Conservation (phyloP, 2,797 vertebrate genomes). For the Danio albolineatus region DNA sequence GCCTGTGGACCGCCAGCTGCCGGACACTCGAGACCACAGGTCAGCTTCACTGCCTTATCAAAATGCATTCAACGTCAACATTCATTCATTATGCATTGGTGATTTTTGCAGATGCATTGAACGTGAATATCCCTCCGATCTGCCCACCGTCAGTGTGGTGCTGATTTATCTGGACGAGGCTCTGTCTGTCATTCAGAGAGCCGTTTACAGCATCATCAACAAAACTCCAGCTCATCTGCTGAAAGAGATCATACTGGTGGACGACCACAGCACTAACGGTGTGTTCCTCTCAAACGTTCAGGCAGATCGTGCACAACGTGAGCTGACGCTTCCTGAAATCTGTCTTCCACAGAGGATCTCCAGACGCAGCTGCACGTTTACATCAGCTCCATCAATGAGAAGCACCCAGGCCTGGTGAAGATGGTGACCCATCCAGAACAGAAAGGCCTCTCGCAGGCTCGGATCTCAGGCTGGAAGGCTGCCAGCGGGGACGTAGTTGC, state of each 20-base stretch:
- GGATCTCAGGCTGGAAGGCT: constrained; percentile 76
- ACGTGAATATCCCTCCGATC: constrained; percentile 73
- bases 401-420: constrained; percentile 71
- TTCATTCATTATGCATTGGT: not conserved
- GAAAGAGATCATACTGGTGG: constrained; percentile 83
- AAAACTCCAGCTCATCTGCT: constrained; percentile 76
- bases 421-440: constrained; percentile 72
- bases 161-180: constrained; percentile 84
- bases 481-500: constrained; percentile 79
- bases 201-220: constrained; percentile 78
- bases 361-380: constrained; percentile 68
- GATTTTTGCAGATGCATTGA: constrained; percentile 71
- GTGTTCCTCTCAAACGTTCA: constrained; percentile 39
- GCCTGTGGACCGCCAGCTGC: constrained; percentile 86
- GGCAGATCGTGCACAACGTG: not conserved
- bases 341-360: constrained; percentile 70
- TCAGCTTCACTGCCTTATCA: constrained; percentile 42
- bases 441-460: constrained; percentile 78
- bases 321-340: not conserved
- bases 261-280: constrained; percentile 81
- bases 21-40: constrained; percentile 79
- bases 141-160: constrained; percentile 78
- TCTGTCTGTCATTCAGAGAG: constrained; percentile 80
- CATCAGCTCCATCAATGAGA: constrained; percentile 66
- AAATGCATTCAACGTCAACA: not conserved